Base-by-base conservation (phyloP, 1,140 invertebrate genomes). In the Prorops nasuta region DNA sequence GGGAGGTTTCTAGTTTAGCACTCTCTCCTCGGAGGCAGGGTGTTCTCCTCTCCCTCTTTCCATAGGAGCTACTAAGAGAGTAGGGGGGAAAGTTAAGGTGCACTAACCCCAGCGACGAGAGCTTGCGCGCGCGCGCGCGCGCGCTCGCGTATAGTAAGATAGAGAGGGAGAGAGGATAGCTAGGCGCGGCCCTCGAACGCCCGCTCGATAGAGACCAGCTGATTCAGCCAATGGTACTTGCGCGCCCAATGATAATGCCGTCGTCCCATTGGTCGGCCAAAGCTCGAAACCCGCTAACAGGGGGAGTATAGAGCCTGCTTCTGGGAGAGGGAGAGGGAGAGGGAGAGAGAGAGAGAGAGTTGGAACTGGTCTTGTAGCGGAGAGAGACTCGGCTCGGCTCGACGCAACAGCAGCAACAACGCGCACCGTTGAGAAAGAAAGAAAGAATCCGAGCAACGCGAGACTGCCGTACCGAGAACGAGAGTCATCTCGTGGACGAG, bases 131-230 rank as follows among this genome's bases (percentile, higher is more conserved):
- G n/a, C n/a, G n/a, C n/a, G n/a, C n/a, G n/a, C n/a, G n/a, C n/a
- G n/a, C n/a, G n/a, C n/a, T n/a, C n/a, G n/a, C n/a, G n/a, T n/a
- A n/a, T n/a, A n/a, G n/a, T n/a, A n/a, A 24, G 24, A 36, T 12
- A 31, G 16, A 24, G 14, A 20, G 31, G 22, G 7, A 42, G 18
- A 36, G 21, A 36, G 31, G 36, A n/a, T 50, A 14, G 56, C 54
- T 58, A 76, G 73, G 73, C 70, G 72, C 74, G 70, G 73, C 73
- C 64, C 70, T 67, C 59, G 56, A 63, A 58, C 64, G 60, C 51
- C 54, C 72, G 74, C 69, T 76, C 74, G 69, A 77, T 77, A 77
- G 69, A 60, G 71, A 56, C 67, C 36, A 28, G 48, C 42, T 45
- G 38, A 21, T 43, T 44, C 43, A 38, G 49, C 59, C 59, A 61